A percentile compares a stretch with the other conserved stretches of the same genome.
These are phyloP conservation scores for Trichopoda pennipes DNA, from an alignment of 2,888 invertebrate genomes.

Conservation along the genomic window DNA sequence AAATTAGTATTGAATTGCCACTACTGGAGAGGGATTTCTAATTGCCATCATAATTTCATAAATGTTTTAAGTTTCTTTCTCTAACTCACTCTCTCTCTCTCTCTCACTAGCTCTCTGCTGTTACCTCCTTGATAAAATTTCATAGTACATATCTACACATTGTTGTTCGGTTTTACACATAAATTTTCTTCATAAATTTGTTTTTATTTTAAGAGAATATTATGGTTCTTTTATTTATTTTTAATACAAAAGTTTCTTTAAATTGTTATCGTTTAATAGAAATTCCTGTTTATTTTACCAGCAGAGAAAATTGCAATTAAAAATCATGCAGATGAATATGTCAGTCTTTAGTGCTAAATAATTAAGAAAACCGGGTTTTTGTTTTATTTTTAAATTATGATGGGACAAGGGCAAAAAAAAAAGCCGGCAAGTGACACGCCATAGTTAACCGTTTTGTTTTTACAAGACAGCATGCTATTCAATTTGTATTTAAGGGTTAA, in stretches of 20 bases:
- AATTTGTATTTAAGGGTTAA: too few relatives aligned
- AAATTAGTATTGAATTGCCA: conserved; percentile 37
- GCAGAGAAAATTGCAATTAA: background rate
- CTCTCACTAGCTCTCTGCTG: background rate
- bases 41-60: background rate
- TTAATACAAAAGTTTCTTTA: conserved; percentile 5
- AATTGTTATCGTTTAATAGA: conserved; percentile 12
- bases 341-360: too few relatives aligned
- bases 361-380: too few relatives aligned
- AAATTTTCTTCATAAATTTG: background rate
- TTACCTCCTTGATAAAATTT: background rate
- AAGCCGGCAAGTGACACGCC: too few relatives aligned
- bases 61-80: background rate
- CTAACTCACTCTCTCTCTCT: background rate
- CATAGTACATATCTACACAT: too few relatives aligned
- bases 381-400: too few relatives aligned
- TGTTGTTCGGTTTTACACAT: background rate
- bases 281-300: conserved; percentile 13
- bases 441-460: too few relatives aligned
- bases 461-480: too few relatives aligned
- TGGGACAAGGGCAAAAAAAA: too few relatives aligned
- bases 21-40: conserved; percentile 21
- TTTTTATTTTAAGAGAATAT: conserved; percentile 15
- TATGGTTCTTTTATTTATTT: background rate
- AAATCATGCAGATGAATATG: background rate